Conservation (phyloP, 2,113 vertebrate genomes). For the Indicator maculatus region DNA sequence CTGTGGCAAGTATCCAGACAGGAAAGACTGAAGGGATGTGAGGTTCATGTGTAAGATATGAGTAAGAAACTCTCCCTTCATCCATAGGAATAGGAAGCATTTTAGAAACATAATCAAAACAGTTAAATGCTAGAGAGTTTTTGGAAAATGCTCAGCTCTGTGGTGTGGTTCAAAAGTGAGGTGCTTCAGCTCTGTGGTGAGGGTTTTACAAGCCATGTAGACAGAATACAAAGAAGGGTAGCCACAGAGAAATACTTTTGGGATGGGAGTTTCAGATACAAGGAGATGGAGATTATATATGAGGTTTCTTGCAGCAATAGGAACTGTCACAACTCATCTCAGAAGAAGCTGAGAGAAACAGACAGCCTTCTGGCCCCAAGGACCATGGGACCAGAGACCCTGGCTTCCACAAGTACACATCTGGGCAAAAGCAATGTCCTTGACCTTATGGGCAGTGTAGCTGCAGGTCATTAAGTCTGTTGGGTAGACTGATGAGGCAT, state of each 20-base stretch:
- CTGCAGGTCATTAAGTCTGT: neutral
- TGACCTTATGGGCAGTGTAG: neutral
- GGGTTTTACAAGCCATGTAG: neutral
- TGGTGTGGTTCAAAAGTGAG: neutral
- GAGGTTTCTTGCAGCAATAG: neutral
- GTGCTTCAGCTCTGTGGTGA: no score
- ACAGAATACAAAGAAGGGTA: neutral
- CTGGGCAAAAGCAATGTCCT: neutral
- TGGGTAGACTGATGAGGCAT: neutral
- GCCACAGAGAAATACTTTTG: neutral
- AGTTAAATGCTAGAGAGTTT: neutral
- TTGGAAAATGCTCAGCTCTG: neutral
- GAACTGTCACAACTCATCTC: neutral
- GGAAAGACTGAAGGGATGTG: neutral
- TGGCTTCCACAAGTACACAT: neutral
- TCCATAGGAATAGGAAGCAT: neutral
- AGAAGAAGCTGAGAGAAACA: neutral
- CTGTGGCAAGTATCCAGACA: fast-evolving
- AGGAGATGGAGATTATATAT: neutral
- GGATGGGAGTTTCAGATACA: neutral
- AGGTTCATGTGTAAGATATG: neutral
- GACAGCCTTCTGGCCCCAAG: neutral
- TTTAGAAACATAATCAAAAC: neutral
- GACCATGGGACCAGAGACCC: fast-evolving
- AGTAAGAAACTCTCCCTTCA: neutral